Evolutionary conservation across 1,140 invertebrate genomes (phyloP), one percentile per base, ranked within the genome.

Genomic region (Drosophila kepulauana): DNA sequence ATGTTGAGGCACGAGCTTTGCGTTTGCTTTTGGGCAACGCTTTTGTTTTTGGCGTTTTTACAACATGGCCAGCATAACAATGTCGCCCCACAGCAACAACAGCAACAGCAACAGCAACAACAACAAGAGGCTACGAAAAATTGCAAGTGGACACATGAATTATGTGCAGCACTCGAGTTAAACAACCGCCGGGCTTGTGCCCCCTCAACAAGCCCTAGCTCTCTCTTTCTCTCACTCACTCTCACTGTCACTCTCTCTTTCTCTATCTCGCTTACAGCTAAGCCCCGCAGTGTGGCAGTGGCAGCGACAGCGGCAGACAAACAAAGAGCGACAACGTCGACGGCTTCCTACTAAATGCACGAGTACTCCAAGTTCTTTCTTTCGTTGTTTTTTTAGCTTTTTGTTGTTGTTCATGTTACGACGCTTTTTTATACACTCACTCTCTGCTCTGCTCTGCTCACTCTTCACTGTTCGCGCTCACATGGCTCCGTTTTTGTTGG

Each of bases 111-210:
- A 20, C 38, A 61, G 20, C 35, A 48, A 13, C 48, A 73, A 30
- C n/a, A 64, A 46, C 28, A 68, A 51, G 28, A 30, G 45, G 46
- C 61, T 73, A 87, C 82, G 84, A 88, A 88, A 88, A 88, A 88
- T 88, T 89, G 85, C 84, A 89, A 89, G 84, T 88, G 84, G 84
- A 88, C 84, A 88, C 84, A 88, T 88, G 84, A 88, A 88, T 88
- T 88, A 88, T 88, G 85, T 88, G 85, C 85, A 89, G 81, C 85
- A 88, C 85, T 88, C 84, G 85, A 88, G 85, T 88, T 84, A 88
- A 87, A 87, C 84, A 88, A 87, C 84, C 84, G 82, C 66, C 82
- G 82, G 82, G 82, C 84, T 68, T 71, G 59, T 66, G 59, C 64
- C 33, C 16, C 82, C 63, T 25, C 20, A 25, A 25, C 20, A 25